Conservation (phyloP, 2,888 invertebrate species). For the Diarsia rubi region DNA sequence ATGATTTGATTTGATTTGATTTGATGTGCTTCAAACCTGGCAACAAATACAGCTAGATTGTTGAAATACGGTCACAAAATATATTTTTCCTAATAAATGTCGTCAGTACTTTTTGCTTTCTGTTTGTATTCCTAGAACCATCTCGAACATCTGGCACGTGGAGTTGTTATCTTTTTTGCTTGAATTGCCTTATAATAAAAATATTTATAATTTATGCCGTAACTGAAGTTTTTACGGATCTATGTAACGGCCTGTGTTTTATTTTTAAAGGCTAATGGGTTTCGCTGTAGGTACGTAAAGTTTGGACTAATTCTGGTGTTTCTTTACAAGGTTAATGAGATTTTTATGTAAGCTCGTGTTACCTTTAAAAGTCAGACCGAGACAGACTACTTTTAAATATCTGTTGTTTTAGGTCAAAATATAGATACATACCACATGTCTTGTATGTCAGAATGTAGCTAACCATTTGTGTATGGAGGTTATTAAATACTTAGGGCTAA, state of each 20-base stretch:
- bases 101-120: slow-evolving; percentile 17
- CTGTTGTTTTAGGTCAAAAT: too few relatives aligned
- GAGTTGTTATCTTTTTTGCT: slow-evolving; percentile 37
- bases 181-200: slow-evolving; percentile 47
- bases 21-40: background rate
- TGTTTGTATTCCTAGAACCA: slow-evolving; percentile 33
- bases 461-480: too few relatives aligned
- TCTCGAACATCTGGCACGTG: slow-evolving; percentile 45
- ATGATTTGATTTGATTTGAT: too few relatives aligned
- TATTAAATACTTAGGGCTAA: too few relatives aligned
- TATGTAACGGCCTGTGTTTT: slow-evolving; percentile 21
- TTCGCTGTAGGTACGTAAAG: slow-evolving; percentile 24
- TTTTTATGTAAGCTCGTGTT: slow-evolving; percentile 15
- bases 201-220: slow-evolving; percentile 26
- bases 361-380: background rate
- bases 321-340: slow-evolving; percentile 11
- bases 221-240: slow-evolving; percentile 41
- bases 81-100: slow-evolving; percentile 11
- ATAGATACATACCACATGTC: too few relatives aligned
- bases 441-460: too few relatives aligned
- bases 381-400: too few relatives aligned
- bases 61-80: slow-evolving; percentile 3
- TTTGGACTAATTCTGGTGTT: background rate
- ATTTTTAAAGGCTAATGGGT: slow-evolving; percentile 28
- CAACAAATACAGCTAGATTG: background rate